A percentile compares a stretch with the other conserved stretches of the same genome.
phyloP scores from a whole-genome alignment of 2,888 invertebrate genomes.

The Druceiella hillmani region DNA sequence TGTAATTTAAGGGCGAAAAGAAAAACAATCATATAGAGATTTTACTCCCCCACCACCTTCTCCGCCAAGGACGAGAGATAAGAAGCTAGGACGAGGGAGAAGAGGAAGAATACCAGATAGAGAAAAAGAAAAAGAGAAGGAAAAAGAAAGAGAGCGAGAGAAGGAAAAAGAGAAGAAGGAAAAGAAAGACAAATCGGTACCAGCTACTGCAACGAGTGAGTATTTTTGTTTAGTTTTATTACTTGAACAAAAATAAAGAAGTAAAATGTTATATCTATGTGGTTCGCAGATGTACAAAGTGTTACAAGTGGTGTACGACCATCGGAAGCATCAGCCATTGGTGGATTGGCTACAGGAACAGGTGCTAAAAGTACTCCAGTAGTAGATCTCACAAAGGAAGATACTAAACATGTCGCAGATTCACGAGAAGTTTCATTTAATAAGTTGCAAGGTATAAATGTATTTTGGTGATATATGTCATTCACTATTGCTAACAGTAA shows the following conservation, averaged over 20 bases:
- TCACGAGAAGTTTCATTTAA: conserved; percentile 71
- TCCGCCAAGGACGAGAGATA: conserved; percentile 36
- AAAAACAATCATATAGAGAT: conserved; percentile 19
- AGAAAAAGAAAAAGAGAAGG: conserved; percentile 32
- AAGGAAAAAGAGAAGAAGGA: conserved; percentile 27
- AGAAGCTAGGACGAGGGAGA: too few relatives aligned
- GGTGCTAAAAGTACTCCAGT: conserved; percentile 49
- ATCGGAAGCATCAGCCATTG: conserved; percentile 66
- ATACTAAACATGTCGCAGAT: conserved; percentile 58
- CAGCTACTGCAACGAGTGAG: too few relatives aligned
- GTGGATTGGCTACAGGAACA: conserved; percentile 63
- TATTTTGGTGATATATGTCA: too few relatives aligned
- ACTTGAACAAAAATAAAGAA: too few relatives aligned
- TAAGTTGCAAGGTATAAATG: conserved; percentile 62
- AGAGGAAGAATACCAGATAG: conserved; percentile 37
- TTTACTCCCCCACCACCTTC: conserved; percentile 33
- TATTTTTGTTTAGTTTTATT: too few relatives aligned
- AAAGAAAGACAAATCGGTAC: conserved; percentile 20
- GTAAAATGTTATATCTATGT: too few relatives aligned
- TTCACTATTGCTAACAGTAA: too few relatives aligned
- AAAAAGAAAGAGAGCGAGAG: conserved; percentile 33
- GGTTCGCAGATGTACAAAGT: conserved; percentile 41
- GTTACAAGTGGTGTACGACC: conserved; percentile 54
- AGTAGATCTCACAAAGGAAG: conserved; percentile 60
- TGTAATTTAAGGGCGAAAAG: conserved; percentile 37